These are phyloP conservation scores for Pseudorhombus dupliciocellatus DNA, from an alignment of 2,113 vertebrate genomes.

Conservation along the genomic window DNA sequence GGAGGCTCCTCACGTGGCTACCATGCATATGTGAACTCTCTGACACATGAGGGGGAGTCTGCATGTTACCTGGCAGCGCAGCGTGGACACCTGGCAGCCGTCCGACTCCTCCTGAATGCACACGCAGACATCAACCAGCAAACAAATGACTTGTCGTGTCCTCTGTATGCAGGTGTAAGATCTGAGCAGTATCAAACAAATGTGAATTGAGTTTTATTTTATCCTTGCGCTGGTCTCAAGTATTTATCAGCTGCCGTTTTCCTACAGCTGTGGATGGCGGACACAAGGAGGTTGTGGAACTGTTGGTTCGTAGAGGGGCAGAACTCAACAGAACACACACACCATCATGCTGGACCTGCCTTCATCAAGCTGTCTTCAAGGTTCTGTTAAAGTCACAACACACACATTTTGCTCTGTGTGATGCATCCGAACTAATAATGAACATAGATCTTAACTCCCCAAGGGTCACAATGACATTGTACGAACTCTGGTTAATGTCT, in stretches of 20 bases:
- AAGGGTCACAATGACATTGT: slow-evolving; percentile 86
- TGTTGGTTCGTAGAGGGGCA: slow-evolving; percentile 85
- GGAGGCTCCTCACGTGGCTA: slow-evolving; percentile 63
- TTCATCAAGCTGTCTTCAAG: slow-evolving; percentile 90
- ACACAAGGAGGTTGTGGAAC: slow-evolving; percentile 77
- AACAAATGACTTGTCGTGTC: slow-evolving; percentile 86
- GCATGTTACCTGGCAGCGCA: slow-evolving; percentile 87
- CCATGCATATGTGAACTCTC: slow-evolving; percentile 78
- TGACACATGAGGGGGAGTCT: slow-evolving; percentile 88
- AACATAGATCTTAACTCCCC: slow-evolving; percentile 2
- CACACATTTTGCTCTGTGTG: neutral
- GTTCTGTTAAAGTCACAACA: slow-evolving; percentile 33
- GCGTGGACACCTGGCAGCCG: slow-evolving; percentile 79
- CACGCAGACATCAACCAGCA: slow-evolving; percentile 82
- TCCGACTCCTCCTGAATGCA: slow-evolving; percentile 82
- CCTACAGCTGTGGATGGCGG: slow-evolving; percentile 83
- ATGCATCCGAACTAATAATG: neutral
- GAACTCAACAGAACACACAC: slow-evolving; percentile 86
- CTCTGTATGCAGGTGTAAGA: slow-evolving; percentile 89
- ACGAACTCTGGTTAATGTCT: slow-evolving; percentile 71
- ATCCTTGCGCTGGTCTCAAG: neutral
- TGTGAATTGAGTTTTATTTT: neutral
- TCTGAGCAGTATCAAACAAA: neutral
- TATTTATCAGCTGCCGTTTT: neutral
- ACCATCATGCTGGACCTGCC: slow-evolving; percentile 90